Evolutionary conservation across 2,888 invertebrate species (phyloP).

Genomic region (Drosophila colorata): DNA sequence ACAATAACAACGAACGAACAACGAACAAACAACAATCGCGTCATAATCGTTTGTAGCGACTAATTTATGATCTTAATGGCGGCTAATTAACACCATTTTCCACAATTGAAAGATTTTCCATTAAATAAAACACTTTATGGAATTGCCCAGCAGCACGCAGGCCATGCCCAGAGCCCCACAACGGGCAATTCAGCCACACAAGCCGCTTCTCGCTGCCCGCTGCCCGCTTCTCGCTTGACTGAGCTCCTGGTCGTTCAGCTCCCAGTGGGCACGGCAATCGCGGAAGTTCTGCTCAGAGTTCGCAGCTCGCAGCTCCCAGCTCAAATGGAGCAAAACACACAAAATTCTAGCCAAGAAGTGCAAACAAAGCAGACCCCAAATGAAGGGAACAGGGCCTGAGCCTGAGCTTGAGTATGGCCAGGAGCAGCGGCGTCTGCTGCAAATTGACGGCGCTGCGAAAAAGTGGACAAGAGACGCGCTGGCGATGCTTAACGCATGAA

Average conservation of each 20-base stretch:
- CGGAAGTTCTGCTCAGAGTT: conserved; percentile 64
- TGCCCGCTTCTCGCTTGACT: conserved; percentile 61
- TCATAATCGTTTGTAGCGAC: conserved; percentile 81
- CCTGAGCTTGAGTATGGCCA: background rate
- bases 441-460: conserved; percentile 73
- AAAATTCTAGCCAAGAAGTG: conserved; percentile 59
- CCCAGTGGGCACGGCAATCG: conserved; percentile 60
- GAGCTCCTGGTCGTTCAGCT: conserved; percentile 23
- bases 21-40: conserved; percentile 64
- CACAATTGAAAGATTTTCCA: conserved; percentile 82
- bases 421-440: conserved; percentile 46
- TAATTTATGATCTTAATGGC: conserved; percentile 81
- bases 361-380: conserved; percentile 76
- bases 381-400: conserved; percentile 36
- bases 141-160: conserved; percentile 76
- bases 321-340: conserved; percentile 79
- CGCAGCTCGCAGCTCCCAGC: conserved; percentile 37
- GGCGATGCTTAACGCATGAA: conserved; percentile 78
- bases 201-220: conserved; percentile 59
- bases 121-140: conserved; percentile 82
- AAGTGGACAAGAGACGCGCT: conserved; percentile 61
- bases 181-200: conserved; percentile 5
- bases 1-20: conserved; percentile 20
- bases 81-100: conserved; percentile 81
- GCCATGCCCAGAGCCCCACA: conserved; percentile 11